These are phyloP conservation scores for Malacoctenus gilli DNA, from an alignment of 2,797 vertebrate species.

Conservation along the genomic window DNA sequence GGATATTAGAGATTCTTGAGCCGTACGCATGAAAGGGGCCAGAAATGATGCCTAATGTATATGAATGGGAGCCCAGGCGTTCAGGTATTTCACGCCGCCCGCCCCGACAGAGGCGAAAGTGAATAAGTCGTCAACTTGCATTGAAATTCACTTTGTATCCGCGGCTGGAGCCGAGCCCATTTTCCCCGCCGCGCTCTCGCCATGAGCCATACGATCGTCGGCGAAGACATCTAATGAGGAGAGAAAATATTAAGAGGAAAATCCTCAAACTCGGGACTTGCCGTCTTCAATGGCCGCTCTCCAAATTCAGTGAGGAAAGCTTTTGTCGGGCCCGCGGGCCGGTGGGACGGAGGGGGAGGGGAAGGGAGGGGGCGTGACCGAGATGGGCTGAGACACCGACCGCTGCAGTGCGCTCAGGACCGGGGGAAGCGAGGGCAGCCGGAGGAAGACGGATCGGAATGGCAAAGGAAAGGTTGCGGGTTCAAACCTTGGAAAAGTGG, in stretches of 20 bases:
- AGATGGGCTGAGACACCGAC: slow-evolving; percentile 6
- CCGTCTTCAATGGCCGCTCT: slow-evolving; percentile 38
- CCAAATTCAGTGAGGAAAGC: slow-evolving; percentile 49
- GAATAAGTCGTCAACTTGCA: slow-evolving; percentile 69
- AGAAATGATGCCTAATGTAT: slow-evolving; percentile 60
- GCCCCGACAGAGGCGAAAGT: slow-evolving; percentile 58
- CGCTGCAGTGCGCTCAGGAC: no score
- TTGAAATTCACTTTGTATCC: slow-evolving; percentile 70
- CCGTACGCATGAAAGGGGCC: slow-evolving; percentile 49
- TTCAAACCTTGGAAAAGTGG: no score
- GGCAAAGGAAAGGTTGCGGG: no score
- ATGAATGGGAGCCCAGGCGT: slow-evolving; percentile 49
- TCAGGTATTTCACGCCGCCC: slow-evolving; percentile 59
- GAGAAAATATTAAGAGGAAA: slow-evolving; percentile 57
- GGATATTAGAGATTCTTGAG: slow-evolving; percentile 47
- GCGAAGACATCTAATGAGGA: slow-evolving; percentile 68
- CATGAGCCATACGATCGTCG: slow-evolving; percentile 59
- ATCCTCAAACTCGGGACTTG: slow-evolving; percentile 48
- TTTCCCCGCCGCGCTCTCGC: slow-evolving; percentile 58
- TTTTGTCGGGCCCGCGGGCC: slow-evolving; percentile 43
- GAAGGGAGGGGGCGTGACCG: no score
- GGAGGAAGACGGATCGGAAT: no score
- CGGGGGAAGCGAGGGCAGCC: no score
- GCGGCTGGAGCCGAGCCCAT: slow-evolving; percentile 58
- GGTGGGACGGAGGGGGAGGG: no score